Evolutionary conservation across 2,113 vertebrate species (phyloP), one percentile per base, ranked within the genome.

Genomic region (Thryonomys swinderianus): DNA sequence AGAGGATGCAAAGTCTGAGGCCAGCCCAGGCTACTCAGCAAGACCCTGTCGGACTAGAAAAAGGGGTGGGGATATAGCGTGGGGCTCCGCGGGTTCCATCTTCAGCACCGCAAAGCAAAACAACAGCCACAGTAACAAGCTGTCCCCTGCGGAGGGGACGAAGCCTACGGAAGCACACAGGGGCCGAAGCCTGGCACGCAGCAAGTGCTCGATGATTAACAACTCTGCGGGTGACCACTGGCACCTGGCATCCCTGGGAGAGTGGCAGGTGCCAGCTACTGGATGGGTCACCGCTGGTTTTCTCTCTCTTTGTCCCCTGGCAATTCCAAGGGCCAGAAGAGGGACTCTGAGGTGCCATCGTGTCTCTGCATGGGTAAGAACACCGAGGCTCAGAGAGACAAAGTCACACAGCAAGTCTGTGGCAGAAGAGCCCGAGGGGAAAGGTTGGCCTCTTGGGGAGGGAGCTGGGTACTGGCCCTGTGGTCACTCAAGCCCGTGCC

Each of bases 311-410:
- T n/a, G 8, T 23, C 12, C 48, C 30, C 45, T 3, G 40, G 21
- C n/a, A 45, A 25, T 69, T 42, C 66, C n/a, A 42, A 55, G 37
- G 13, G n/a, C 32, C n/a, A 10, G 20, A 0, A 1, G 27, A n/a
- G 9, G 27, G 74, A 9, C 0, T 1, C 2, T 42, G 0, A 2
- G n/a, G n/a, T 6, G 14, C 57, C 62, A 21, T 21, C 53, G 1
- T 12, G 25, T 27, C 8, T 57, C 66, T 79, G 57, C 45, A 76
- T 37, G 23, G 48, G 32, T 37, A 42, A 55, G 74, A 34, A 86
- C 59, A 76, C 0, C 6, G 48, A 94, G 93, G 30, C 3, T 86
- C 64, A 32, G 89, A 34, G 40, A 27, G 30, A 21, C 1, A 7
- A 61, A 42, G 45, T 69, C 57, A 30, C 37, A 20, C 1, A 21